These are phyloP conservation scores for Phrynocephalus versicolor DNA, from an alignment of 2,113 vertebrate genomes.

Conservation along the genomic window DNA sequence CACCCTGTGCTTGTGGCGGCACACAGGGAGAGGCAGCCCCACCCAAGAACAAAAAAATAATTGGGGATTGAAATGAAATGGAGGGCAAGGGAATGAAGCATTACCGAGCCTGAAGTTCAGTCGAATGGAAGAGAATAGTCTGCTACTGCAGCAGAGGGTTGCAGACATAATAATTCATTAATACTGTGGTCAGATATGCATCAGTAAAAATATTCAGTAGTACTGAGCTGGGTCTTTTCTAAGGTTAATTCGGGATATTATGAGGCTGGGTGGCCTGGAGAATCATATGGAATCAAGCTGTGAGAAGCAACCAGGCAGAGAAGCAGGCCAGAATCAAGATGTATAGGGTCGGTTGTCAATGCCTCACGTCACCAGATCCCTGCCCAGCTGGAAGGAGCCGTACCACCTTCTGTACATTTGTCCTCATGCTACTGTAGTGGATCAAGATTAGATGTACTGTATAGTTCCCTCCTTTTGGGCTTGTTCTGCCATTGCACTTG, in stretches of 20 bases:
- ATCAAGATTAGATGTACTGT: too few species aligned
- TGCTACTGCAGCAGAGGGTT: background rate
- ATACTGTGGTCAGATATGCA: background rate
- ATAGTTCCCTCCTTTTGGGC: too few species aligned
- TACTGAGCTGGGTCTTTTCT: background rate
- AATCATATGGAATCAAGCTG: background rate
- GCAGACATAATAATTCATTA: background rate
- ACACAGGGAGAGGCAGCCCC: background rate
- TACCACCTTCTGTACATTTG: too few species aligned
- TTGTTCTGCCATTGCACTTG: background rate
- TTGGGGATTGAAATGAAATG: background rate
- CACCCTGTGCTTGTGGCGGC: background rate
- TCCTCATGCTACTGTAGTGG: too few species aligned
- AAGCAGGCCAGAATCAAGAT: background rate
- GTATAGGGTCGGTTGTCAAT: background rate
- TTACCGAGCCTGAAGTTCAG: background rate
- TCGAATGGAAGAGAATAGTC: background rate
- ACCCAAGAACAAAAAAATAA: conserved; percentile 15
- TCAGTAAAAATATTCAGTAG: background rate
- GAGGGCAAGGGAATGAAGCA: background rate
- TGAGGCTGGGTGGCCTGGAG: background rate
- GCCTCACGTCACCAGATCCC: background rate
- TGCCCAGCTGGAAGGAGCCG: background rate
- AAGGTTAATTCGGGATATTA: background rate
- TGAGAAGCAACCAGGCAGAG: background rate